Evolutionary conservation across 2,888 invertebrate species (phyloP), one percentile per base, ranked within the genome.

Genomic region (Synergus itoensis): DNA sequence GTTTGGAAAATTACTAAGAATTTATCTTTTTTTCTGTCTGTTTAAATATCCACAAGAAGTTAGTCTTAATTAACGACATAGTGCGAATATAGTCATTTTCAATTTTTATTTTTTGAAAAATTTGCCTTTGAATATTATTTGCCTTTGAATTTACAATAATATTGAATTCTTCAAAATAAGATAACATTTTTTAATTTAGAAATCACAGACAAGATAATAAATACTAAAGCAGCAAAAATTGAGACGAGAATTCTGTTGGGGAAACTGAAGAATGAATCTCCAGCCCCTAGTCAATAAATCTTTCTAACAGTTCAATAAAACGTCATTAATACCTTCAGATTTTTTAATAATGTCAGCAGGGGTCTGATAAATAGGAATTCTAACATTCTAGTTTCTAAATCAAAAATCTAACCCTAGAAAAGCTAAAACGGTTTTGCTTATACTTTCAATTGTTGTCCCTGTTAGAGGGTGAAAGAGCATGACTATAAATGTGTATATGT

Each of bases 271-370:
- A 53, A 69, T 69, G 28, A 48, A 28, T 48, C 14, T n/a, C 21
- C 4, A 7, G 48, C 36, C 48, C 9, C 21, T 14, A 48, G 69
- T 65, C 41, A 65, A 65, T 65, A 65, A 65, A 65, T 65, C 65
- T 41, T 65, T 65, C n/a, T 40, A 65, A 65, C 65, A 65, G 65
- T 65, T 65, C 65, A 65, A 65, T 36, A 69, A 69, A 48, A 36
- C 12, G 69, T 69, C 28, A 67, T 67, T 67, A 67, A 45, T 45
- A 28, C 28, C 21, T 45, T 21, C 14, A 45, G 67, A 67, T 67
- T 67, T 67, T 67, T 67, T 45, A 67, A 67, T 67, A 67, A 45
- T 45, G 43, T 45, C 43, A 67, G 67, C 67, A 67, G 67, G 45
- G 67, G 67, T 67, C 45, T 14, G 21, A 67, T 53, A 53, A 69